These are phyloP conservation scores for Xerus rutilus DNA, from an alignment of 2,797 vertebrate genomes.

Conservation along the genomic window DNA sequence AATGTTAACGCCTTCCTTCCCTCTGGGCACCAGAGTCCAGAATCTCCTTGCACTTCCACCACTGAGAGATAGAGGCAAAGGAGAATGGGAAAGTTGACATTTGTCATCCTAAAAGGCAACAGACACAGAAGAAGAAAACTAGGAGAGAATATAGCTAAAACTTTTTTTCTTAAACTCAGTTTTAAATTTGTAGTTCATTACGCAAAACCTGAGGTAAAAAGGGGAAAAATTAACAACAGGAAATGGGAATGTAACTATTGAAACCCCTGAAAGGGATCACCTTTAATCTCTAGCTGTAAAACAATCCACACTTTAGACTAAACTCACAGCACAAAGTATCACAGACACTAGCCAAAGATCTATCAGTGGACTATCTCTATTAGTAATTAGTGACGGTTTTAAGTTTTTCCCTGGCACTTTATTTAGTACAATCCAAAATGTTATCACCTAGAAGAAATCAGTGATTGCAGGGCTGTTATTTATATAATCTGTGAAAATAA, in stretches of 20 bases:
- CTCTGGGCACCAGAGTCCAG: not conserved
- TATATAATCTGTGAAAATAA: slow-evolving; percentile 78
- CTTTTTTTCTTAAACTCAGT: not conserved
- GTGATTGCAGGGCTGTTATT: slow-evolving; percentile 69
- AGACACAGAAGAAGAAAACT: not conserved
- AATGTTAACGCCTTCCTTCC: not conserved
- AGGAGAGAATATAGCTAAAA: not conserved
- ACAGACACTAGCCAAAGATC: not conserved
- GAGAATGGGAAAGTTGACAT: not conserved
- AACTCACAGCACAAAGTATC: not conserved
- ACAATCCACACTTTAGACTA: not conserved
- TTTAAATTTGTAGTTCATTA: not conserved
- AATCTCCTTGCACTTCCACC: not conserved
- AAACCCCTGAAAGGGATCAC: not conserved
- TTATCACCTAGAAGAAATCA: slow-evolving; percentile 72
- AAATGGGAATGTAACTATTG: slow-evolving; percentile 22
- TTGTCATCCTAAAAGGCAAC: not conserved
- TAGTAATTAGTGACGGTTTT: slow-evolving; percentile 26
- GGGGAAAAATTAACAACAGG: not conserved
- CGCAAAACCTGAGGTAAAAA: slow-evolving; percentile 31
- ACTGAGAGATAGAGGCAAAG: not conserved
- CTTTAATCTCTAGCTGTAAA: slow-evolving; percentile 31
- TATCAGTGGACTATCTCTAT: not conserved
- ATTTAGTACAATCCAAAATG: slow-evolving; percentile 70
- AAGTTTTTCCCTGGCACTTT: slow-evolving; percentile 53